Evolutionary conservation across 2,797 vertebrate genomes (phyloP).

Genomic region (Premnoplex brunnescens): DNA sequence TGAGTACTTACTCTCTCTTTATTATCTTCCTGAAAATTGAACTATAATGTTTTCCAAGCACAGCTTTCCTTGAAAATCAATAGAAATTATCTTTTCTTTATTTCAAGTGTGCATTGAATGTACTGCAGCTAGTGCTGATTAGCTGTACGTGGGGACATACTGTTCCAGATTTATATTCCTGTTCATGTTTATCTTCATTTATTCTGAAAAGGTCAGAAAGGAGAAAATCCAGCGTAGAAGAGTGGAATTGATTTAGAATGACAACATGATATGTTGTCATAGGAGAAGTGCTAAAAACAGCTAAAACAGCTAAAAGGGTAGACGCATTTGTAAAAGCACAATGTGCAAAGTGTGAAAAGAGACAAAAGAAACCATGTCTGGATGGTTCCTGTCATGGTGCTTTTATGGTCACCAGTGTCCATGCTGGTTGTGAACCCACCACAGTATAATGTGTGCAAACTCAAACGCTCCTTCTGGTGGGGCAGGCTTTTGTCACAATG

Average conservation of each 20-base stretch:
- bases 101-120: not conserved
- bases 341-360: conserved; percentile 3
- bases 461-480: rapidly evolving
- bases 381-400: not conserved
- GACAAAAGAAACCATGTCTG: not conserved
- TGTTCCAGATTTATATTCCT: not conserved
- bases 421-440: not conserved
- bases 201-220: conserved; percentile 30
- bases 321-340: not conserved
- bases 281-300: conserved; percentile 27
- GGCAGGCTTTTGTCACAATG: not conserved
- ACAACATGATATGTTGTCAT: not conserved
- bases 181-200: not conserved
- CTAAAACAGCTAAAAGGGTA: not conserved
- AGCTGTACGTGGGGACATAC: not conserved
- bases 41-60: not conserved
- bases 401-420: not conserved
- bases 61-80: not conserved
- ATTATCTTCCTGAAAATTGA: not conserved
- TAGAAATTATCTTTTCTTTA: not conserved
- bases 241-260: conserved; percentile 10
- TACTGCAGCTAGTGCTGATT: not conserved
- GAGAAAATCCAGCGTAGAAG: not conserved
- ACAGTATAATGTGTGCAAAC: not conserved
- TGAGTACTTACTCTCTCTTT: not conserved